Evolutionary conservation across 1,140 invertebrate genomes (phyloP), one percentile per base, ranked within the genome.

Genomic region (Neocloeon triangulifer): DNA sequence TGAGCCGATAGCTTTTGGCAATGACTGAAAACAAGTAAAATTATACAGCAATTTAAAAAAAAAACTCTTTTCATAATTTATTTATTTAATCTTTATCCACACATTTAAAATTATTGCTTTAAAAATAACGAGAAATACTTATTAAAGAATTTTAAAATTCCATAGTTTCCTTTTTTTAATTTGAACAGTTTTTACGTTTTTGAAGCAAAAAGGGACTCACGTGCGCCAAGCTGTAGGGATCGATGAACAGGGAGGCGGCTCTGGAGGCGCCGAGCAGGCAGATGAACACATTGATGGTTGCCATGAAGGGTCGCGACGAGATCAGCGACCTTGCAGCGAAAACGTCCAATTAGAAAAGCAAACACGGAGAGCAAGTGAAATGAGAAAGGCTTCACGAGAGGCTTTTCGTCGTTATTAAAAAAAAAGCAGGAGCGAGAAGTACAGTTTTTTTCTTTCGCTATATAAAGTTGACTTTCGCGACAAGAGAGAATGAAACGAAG

Each of bases 241-340:
- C 64, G 43, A 67, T 61, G 40, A 65, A 63, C 30, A 69, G 55
- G 19, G 53, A 59, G 19, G 47, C 43, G 12, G 56, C 55, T 42
- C 65, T 53, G 16, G 61, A 62, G 30, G 52, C 45, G 19, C 64
- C 62, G 19, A 68, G 49, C n/a, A 66, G 43, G 41, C 64, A 66
- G 5, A 68, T 49, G 45, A 68, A 66, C 34, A 62, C 55, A 43
- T 68, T 68, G 47, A 68, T 67, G 19, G 64, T 63, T 32, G 62
- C 57, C 61, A 68, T 65, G 39, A 61, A 64, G 25, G 64, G 63
- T 32, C 60, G 50, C 34, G 48, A 59, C 15, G 61, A 58, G 27
- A 66, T 56, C 29, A 66, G 52, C 30, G 64, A 63, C 43, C 65
- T 66, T 43, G n/a, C n/a, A 4, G 51, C 52, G 27, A 34, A 42